A percentile compares a stretch with the other conserved stretches of the same genome.
phyloP scores from a whole-genome alignment of 2,888 invertebrate species.

The Mycalesis mineus region DNA sequence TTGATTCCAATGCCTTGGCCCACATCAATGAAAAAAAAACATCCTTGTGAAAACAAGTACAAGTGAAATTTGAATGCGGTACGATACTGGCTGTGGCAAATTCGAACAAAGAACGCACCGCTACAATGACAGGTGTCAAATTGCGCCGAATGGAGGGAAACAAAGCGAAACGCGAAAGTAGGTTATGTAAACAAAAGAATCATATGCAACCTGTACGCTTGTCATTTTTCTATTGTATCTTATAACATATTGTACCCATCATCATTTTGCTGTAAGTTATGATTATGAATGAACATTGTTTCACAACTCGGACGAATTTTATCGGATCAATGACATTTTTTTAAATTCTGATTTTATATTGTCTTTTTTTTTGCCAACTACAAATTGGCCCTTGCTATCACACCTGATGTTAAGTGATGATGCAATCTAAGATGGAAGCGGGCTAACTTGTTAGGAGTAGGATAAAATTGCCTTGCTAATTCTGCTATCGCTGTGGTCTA shows the following conservation, averaged over 20 bases:
- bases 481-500: too few species aligned
- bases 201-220: neutral
- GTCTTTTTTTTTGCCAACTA: too few species aligned
- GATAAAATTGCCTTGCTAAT: too few species aligned
- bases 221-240: neutral
- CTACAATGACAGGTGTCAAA: conserved; percentile 45
- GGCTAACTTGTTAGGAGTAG: too few species aligned
- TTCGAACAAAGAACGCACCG: conserved; percentile 34
- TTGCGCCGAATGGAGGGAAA: conserved; percentile 49
- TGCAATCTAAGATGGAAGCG: too few species aligned
- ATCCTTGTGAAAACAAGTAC: conserved; percentile 37
- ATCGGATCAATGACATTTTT: neutral
- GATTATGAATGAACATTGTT: neutral
- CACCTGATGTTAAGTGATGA: too few species aligned
- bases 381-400: too few species aligned
- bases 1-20: conserved; percentile 35
- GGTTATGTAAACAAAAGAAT: conserved; percentile 41
- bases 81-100: conserved; percentile 28
- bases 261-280: neutral
- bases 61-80: conserved; percentile 35
- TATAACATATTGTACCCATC: neutral
- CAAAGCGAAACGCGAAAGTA: conserved; percentile 52
- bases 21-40: conserved; percentile 29
- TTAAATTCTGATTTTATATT: too few species aligned
- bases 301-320: neutral